Evolutionary conservation across 2,888 invertebrate genomes (phyloP).

Genomic region (Pseudoips prasinana): DNA sequence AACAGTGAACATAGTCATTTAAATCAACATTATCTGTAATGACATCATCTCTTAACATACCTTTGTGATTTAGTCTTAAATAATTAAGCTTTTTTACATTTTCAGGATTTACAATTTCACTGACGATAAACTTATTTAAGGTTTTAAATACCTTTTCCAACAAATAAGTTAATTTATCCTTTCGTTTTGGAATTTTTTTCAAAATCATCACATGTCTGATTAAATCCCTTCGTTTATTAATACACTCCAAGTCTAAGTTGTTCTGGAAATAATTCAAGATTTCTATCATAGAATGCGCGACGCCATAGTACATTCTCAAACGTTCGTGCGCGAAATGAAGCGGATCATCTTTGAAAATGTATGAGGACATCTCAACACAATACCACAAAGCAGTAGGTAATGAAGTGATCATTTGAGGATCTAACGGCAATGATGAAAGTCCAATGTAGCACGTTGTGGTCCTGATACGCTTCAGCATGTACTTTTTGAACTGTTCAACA

Average conservation of each 20-base stretch:
- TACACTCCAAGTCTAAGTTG: conserved; percentile 32
- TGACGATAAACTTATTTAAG: conserved; percentile 34
- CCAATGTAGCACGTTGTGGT: conserved; percentile 39
- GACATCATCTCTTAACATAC: not conserved
- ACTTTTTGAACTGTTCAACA: conserved; percentile 41
- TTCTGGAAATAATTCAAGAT: conserved; percentile 39
- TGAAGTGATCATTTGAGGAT: conserved; percentile 35
- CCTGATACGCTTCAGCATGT: conserved; percentile 40
- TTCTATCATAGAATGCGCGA: conserved; percentile 41
- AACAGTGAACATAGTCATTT: not conserved
- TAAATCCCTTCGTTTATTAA: conserved; percentile 35
- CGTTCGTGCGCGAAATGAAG: conserved; percentile 37
- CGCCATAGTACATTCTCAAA: conserved; percentile 32
- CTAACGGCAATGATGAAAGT: conserved; percentile 43
- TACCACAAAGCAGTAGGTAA: conserved; percentile 46
- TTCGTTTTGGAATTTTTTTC: conserved; percentile 31
- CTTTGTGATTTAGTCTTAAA: not conserved
- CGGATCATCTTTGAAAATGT: conserved; percentile 42
- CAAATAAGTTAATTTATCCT: conserved; percentile 34
- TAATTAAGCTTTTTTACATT: not conserved
- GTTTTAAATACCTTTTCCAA: conserved; percentile 40
- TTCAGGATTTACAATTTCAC: conserved; percentile 30
- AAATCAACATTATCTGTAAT: not conserved
- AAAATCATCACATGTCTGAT: conserved; percentile 36
- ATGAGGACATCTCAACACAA: conserved; percentile 42